Conservation (phyloP, 2,113 vertebrate species). For the Oostethus manadensis region DNA sequence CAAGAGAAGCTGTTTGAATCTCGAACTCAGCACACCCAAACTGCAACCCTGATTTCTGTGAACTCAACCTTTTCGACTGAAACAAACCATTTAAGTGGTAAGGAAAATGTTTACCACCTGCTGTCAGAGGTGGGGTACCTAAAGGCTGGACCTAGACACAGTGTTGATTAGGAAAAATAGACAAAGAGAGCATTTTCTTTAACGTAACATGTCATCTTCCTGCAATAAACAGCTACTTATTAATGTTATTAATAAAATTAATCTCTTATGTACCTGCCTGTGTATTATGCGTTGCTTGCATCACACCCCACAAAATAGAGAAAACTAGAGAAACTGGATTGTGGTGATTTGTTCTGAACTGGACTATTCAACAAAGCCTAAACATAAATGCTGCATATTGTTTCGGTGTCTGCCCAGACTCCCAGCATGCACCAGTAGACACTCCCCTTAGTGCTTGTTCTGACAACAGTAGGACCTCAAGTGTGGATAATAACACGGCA, state of each 20-base stretch:
- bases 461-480: conserved; percentile 15
- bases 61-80: conserved; percentile 27
- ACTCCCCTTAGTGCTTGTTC: conserved; percentile 13
- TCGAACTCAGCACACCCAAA: conserved; percentile 60
- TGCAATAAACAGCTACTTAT: too few species aligned
- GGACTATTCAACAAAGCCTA: too few species aligned
- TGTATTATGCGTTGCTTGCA: too few species aligned
- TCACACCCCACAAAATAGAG: too few species aligned
- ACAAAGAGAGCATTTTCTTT: too few species aligned
- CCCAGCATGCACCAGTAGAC: conserved; percentile 13
- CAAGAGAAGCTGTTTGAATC: conserved; percentile 70
- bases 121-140: background rate
- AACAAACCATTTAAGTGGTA: conserved; percentile 35
- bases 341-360: background rate
- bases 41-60: conserved; percentile 20
- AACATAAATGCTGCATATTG: background rate
- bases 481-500: conserved; percentile 14
- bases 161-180: too few species aligned
- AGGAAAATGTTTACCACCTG: background rate
- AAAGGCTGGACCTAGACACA: too few species aligned
- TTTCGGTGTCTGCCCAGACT: conserved; percentile 29
- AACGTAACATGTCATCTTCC: too few species aligned
- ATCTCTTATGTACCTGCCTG: too few species aligned
- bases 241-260: too few species aligned
- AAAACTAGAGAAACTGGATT: background rate